Percentiles rank a stretch among this genome's conserved stretches.
Evolutionary conservation across 2,113 vertebrate species (phyloP).

Genomic region (Tragelaphus imberbis): DNA sequence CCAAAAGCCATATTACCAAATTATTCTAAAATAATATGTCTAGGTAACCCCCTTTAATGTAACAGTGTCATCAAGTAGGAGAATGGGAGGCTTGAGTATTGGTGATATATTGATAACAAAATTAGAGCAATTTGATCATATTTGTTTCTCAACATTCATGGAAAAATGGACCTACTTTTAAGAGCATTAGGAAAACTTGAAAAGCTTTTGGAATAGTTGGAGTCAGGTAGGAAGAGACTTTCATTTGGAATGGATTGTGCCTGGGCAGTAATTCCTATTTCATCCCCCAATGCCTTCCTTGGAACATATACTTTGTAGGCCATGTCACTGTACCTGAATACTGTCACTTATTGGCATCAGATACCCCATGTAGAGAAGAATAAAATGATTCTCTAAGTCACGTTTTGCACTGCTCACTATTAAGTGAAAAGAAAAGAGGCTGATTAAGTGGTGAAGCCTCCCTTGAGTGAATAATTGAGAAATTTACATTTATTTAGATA

Average conservation of each 20-base stretch:
- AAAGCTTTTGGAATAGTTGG: not conserved
- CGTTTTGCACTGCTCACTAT: not conserved
- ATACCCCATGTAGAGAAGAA: not conserved
- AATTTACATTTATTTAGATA: constrained; percentile 2
- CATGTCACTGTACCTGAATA: not conserved
- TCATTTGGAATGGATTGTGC: not conserved
- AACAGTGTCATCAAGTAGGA: not conserved
- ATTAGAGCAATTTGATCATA: not conserved
- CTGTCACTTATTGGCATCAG: not conserved
- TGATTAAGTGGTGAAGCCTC: not conserved
- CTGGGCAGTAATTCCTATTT: not conserved
- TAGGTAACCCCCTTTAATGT: not conserved
- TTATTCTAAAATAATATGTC: not conserved
- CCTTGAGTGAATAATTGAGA: not conserved
- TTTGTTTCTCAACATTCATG: not conserved
- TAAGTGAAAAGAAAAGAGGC: not conserved
- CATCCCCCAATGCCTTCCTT: not conserved
- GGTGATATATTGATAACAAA: not conserved
- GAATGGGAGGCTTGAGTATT: not conserved
- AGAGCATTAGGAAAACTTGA: not conserved
- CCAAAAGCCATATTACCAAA: not conserved
- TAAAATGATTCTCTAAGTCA: not conserved
- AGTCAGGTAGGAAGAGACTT: not conserved
- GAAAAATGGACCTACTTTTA: not conserved
- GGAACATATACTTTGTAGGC: not conserved